Conservation (phyloP, 2,888 invertebrate genomes). For the Dichetophora obliterata region DNA sequence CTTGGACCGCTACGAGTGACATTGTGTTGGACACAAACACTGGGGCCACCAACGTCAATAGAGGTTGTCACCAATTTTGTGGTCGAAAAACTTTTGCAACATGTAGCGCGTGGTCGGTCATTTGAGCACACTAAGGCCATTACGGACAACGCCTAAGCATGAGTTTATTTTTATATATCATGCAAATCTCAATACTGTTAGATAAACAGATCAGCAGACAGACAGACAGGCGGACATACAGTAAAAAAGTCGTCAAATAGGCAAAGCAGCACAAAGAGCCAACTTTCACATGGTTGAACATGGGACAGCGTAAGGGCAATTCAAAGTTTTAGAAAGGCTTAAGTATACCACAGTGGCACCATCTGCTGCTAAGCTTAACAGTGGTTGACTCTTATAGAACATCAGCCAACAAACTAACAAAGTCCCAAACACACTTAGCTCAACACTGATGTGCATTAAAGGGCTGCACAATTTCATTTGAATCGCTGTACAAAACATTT, state of each 20-base stretch:
- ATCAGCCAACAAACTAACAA: conserved; percentile 65
- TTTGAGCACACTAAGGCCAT: conserved; percentile 60
- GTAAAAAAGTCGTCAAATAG: background rate
- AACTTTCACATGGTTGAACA: background rate
- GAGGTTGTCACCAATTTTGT: conserved; percentile 60
- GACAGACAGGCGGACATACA: background rate
- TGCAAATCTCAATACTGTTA: background rate
- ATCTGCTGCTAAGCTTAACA: conserved; percentile 65
- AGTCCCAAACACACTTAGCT: conserved; percentile 40
- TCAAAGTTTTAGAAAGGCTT: conserved; percentile 52
- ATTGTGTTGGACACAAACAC: background rate
- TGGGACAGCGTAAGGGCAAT: background rate
- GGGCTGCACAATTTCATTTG: too few relatives aligned
- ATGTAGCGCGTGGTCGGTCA: conserved; percentile 28
- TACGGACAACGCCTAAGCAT: conserved; percentile 53
- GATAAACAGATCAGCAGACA: conserved; percentile 43
- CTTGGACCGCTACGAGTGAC: background rate
- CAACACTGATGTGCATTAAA: background rate
- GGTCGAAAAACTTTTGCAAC: conserved; percentile 43
- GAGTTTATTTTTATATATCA: conserved; percentile 9
- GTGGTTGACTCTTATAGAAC: conserved; percentile 61
- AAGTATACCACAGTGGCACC: conserved; percentile 51
- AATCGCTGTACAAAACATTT: too few relatives aligned
- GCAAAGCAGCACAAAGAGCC: background rate
- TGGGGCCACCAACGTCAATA: conserved; percentile 16